Conservation (phyloP, 2,888 invertebrate species). For the Spisula solida region DNA sequence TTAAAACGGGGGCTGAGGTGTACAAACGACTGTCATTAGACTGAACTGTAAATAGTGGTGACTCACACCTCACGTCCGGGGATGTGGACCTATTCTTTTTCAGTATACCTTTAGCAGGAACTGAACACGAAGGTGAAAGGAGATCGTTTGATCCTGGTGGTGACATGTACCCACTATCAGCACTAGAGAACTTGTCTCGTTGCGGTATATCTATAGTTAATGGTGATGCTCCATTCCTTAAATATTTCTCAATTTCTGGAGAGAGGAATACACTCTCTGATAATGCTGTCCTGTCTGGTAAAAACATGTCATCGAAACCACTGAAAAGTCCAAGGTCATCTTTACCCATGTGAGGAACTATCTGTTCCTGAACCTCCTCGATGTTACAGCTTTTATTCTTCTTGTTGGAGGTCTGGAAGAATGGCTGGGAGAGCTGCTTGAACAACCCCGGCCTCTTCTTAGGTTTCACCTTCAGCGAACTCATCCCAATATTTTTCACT, state of each 20-base stretch:
- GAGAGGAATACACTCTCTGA: conserved; percentile 63
- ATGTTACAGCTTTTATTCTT: conserved; percentile 55
- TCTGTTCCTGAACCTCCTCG: conserved; percentile 29
- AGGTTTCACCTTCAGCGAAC: conserved; percentile 70
- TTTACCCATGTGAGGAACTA: conserved; percentile 45
- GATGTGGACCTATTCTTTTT: conserved; percentile 64
- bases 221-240: conserved; percentile 53
- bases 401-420: conserved; percentile 64
- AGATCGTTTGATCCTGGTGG: conserved; percentile 56
- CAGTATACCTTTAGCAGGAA: conserved; percentile 67
- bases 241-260: conserved; percentile 56
- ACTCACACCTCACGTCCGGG: conserved; percentile 51
- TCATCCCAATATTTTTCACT: conserved; percentile 57
- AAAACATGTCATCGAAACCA: conserved; percentile 70
- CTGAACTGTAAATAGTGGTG: conserved; percentile 42
- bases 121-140: conserved; percentile 43
- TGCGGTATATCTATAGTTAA: conserved; percentile 55
- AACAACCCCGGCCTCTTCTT: conserved; percentile 70
- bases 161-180: conserved; percentile 68
- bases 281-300: conserved; percentile 52
- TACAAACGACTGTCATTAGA: conserved; percentile 37
- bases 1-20: conserved; percentile 34
- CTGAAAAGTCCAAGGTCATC: conserved; percentile 63
- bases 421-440: conserved; percentile 70
- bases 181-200: conserved; percentile 63